Evolutionary conservation across 1,140 invertebrate genomes (phyloP).

Genomic region (Amyelois transitella): DNA sequence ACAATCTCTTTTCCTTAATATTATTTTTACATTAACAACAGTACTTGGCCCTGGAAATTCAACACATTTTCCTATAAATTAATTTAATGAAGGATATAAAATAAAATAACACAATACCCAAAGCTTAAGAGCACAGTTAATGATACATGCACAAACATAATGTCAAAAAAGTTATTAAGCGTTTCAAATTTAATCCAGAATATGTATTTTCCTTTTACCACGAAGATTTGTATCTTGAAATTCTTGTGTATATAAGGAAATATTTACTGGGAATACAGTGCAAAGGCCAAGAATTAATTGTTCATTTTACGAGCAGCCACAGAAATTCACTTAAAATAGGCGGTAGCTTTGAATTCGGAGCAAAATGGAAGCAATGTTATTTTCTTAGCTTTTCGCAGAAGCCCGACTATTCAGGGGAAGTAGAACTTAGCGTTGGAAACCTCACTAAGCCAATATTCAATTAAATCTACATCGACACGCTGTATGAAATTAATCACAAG

Average conservation of each 20-base stretch:
- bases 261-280: background rate
- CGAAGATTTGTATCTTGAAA: background rate
- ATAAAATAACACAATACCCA: no score
- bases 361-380: background rate
- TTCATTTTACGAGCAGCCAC: background rate
- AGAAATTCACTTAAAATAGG: background rate
- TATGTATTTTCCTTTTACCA: background rate
- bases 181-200: no score
- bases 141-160: no score
- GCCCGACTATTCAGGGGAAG: no score
- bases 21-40: no score
- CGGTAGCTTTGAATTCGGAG: background rate
- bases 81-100: no score
- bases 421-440: background rate
- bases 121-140: no score
- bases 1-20: no score
- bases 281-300: background rate
- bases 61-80: no score
- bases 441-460: background rate
- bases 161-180: no score
- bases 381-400: background rate
- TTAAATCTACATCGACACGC: background rate
- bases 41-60: no score
- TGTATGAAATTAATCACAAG: background rate
- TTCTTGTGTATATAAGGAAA: background rate